Evolutionary conservation across 2,797 vertebrate species (phyloP), one percentile per base, ranked within the genome.

Genomic region (Darevskia mixta): DNA sequence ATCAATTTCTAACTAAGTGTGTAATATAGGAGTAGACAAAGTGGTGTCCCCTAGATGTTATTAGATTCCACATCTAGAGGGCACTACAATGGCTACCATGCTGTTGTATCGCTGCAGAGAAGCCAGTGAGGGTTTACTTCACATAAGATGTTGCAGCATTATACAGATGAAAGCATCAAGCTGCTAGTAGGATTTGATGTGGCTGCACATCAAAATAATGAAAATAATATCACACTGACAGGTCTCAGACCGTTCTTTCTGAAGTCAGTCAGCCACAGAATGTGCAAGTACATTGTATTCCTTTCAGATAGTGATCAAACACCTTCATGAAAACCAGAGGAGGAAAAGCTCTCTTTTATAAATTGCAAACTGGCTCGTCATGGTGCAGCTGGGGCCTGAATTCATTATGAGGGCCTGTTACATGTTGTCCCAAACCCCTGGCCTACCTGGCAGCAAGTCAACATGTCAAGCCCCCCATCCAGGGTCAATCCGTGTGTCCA

Each of bases 201-300:
- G n/a, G 58, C 64, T 75, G 79, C 18, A 2, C 58, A 82, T 82
- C 86, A 82, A 87, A 76, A 66, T 58, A 72, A 86, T 41, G 67
- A 55, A 79, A 55, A 80, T 75, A 64, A 32, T 61, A 45, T 76
- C 69, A 45, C 29, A 43, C 71, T 35, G 41, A 82, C 72, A 87
- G 73, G 27, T 15, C 43, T 66, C 69, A 64, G 38, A 49, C n/a
- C 49, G 41, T 55, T 45, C 29, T 79, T 79, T 87, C 20, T 67
- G 71, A 32, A 76, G 41, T 66, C 38, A 87, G 55, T 8, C 35
- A 82, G 35, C 29, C 38, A 49, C 32, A 75, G 80, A 76, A 64
- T 75, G 49, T 8, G 13, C n/a, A 58, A n/a, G 69, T 23, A n/a
- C 8, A 35, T 27, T 82, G 29, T 43, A 3, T 66, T 87, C 86